Percentiles rank a stretch among this genome's conserved stretches.
These are phyloP conservation scores for Dione vanillae DNA, from an alignment of 2,888 invertebrate species.

Conservation along the genomic window DNA sequence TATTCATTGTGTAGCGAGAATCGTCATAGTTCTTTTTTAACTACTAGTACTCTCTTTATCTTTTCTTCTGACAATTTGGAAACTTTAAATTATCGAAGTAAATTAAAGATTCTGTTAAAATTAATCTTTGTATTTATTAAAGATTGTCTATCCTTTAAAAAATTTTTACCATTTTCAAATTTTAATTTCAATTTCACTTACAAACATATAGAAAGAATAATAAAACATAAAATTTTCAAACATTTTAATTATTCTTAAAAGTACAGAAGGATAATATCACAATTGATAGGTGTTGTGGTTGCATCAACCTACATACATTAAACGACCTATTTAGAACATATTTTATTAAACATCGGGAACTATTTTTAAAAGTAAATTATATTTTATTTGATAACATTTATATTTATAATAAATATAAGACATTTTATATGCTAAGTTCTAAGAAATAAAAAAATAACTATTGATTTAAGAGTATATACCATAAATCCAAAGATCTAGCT, in stretches of 20 bases:
- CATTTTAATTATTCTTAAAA: not conserved
- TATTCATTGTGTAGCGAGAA: no score
- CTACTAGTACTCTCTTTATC: no score
- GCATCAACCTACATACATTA: not conserved
- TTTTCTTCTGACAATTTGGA: no score
- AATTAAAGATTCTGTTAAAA: no score
- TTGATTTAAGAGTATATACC: not conserved
- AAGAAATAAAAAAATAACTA: not conserved
- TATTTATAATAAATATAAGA: not conserved
- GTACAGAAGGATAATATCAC: conserved; percentile 11
- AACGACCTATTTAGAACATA: not conserved
- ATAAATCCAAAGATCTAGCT: not conserved
- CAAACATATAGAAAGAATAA: no score
- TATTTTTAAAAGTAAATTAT: not conserved
- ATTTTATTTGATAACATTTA: not conserved
- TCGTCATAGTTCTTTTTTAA: no score
- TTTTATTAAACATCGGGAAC: not conserved
- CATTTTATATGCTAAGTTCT: not conserved
- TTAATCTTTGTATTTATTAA: no score
- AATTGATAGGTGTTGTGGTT: not conserved
- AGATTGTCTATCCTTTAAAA: no score
- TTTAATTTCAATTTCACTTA: no score
- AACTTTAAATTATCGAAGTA: no score
- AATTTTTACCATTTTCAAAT: no score
- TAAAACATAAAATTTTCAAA: not conserved